phyloP scores from a whole-genome alignment of 2,888 invertebrate species.

The Chloroclystis v-ata region DNA sequence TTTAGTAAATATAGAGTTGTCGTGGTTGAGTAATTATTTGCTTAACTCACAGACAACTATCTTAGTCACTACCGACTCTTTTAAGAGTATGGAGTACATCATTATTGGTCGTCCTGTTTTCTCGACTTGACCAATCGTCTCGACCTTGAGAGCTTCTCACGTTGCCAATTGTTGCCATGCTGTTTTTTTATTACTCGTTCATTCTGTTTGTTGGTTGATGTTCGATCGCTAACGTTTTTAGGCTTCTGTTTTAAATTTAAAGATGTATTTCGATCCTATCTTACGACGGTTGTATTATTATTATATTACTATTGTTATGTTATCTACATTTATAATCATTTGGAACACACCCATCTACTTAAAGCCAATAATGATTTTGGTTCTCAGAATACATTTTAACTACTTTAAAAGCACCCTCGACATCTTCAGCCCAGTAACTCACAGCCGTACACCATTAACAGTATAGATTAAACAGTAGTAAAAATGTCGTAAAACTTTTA shows the following conservation, averaged over 20 bases:
- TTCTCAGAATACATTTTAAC: constrained; percentile 30
- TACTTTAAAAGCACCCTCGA: constrained; percentile 33
- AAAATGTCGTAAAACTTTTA: constrained; percentile 68
- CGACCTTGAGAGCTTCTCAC: constrained; percentile 39
- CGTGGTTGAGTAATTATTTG: background rate
- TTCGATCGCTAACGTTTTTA: constrained; percentile 18
- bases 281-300: constrained; percentile 1
- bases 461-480: constrained; percentile 73
- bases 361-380: constrained; percentile 20
- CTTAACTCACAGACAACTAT: background rate
- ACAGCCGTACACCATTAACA: constrained; percentile 50
- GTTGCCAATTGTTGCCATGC: constrained; percentile 39
- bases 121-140: constrained; percentile 21
- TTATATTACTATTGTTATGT: constrained; percentile 12
- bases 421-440: constrained; percentile 45
- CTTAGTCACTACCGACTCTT: too few species aligned
- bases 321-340: constrained; percentile 17
- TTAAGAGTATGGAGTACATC: background rate
- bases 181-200: constrained; percentile 27
- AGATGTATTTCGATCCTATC: too few species aligned
- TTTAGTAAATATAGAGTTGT: background rate
- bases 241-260: constrained; percentile 20
- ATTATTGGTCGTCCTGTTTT: background rate
- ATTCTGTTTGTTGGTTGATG: constrained; percentile 27
- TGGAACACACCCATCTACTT: constrained; percentile 22